Evolutionary conservation across 2,888 invertebrate genomes (phyloP), one percentile per base, ranked within the genome.

Genomic region (Sinhomidia bicolor): DNA sequence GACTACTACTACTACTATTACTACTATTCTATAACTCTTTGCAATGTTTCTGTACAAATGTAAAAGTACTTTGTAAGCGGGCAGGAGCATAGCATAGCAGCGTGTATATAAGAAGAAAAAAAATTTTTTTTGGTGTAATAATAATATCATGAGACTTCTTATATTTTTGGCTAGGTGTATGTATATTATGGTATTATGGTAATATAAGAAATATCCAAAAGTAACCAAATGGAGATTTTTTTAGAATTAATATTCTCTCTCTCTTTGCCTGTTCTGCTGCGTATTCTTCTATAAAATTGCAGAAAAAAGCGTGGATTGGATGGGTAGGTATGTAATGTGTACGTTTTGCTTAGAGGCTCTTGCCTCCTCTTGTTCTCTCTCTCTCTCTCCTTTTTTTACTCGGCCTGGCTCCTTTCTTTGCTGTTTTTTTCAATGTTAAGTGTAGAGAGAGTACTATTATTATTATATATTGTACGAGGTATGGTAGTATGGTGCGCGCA

Each of bases 401-500:
- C 54, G 65, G 62, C 60, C 60, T 84, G n/a, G 47, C 57, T 76
- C 32, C 26, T 54, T 36, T 36, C 36, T 54, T 17, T 54, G 76
- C 41, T 74, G 41, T 51, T 65, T 51, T 65, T 80, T 79, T 81
- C 57, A 68, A 87, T 83, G 76, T 62, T 62, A 84, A 54, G 80
- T 44, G 26, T 47, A 1, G 14, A 65, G n/a, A 29, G 32, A n/a
- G n/a, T n/a, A n/a, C 36, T 36, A 7, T 36, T 36, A 36, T n/a
- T n/a, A n/a, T 41, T 36, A 36, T 36, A 36, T 36, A 36, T 7
- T 36, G 3, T 36, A 5, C 36, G 7, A 36, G 47, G 47, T 47
- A 47, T 47, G n/a, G 54, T 54, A 6, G 62, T 17, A 23, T 71
- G 17, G 41, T 71, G 41, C 7, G 71, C 32, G 65, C 65, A 88